Evolutionary conservation across 2,797 vertebrate species (phyloP).

Genomic region (Erethizon dorsatum): DNA sequence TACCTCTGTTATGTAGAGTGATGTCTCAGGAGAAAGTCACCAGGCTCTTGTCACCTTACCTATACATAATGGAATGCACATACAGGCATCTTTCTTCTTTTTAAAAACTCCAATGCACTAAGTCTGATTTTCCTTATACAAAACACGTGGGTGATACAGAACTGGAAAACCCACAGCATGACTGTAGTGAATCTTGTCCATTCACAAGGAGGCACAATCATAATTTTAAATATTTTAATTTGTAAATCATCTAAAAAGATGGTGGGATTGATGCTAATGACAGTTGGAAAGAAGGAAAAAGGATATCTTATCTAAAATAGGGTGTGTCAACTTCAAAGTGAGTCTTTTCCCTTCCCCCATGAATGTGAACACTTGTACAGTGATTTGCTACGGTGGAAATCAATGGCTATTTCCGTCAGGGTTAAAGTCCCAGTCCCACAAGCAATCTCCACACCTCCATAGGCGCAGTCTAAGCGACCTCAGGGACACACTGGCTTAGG

Average conservation of each 20-base stretch:
- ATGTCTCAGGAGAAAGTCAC: neutral
- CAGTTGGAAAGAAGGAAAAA: neutral
- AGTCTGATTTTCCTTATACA: neutral
- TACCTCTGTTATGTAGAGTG: neutral
- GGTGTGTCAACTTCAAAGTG: neutral
- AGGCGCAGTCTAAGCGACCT: neutral
- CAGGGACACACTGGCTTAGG: neutral
- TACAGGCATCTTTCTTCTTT: neutral
- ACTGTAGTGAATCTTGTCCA: neutral
- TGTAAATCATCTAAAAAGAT: neutral
- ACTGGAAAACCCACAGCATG: neutral
- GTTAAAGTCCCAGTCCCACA: slow-evolving; percentile 42
- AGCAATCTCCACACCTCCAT: neutral
- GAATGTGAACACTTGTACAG: neutral
- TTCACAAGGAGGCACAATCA: neutral
- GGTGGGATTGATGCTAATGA: neutral
- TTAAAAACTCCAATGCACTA: slow-evolving; percentile 5
- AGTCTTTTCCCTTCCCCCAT: neutral
- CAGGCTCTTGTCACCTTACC: neutral
- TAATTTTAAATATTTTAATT: slow-evolving; percentile 58
- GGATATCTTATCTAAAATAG: neutral
- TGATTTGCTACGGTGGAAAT: neutral
- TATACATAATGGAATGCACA: neutral
- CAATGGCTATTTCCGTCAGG: neutral
- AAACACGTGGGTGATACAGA: neutral